A percentile compares a stretch with the other conserved stretches of the same genome.
Conservation (phyloP, 1,140 invertebrate genomes). For the Anagrus nilaparvatae region DNA sequence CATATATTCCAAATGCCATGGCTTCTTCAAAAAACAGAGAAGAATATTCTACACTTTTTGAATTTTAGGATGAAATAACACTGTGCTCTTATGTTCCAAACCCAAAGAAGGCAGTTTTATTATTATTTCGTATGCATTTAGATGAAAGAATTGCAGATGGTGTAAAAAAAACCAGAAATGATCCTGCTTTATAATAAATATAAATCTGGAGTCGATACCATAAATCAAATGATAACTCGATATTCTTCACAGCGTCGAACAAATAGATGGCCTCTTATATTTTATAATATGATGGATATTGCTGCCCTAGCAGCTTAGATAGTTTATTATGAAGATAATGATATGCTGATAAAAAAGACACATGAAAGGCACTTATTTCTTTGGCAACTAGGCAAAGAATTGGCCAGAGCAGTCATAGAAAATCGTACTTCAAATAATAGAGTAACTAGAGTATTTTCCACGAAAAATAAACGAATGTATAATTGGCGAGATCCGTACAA, state of each 20-base stretch:
- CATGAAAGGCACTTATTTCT: constrained; percentile 10
- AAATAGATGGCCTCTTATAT: constrained; percentile 45
- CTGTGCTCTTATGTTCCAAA: constrained; percentile 24
- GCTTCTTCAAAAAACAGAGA: too few relatives aligned
- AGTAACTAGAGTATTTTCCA: constrained; percentile 8
- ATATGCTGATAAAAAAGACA: constrained; percentile 8
- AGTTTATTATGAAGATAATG: constrained; percentile 16
- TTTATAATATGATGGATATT: constrained; percentile 42
- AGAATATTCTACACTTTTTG: constrained; percentile 20
- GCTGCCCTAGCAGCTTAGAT: constrained; percentile 25
- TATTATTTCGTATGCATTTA: constrained; percentile 22
- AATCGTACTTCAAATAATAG: not conserved
- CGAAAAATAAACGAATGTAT: constrained; percentile 8
- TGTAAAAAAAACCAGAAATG: constrained; percentile 29
- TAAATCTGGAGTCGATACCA: constrained; percentile 36
- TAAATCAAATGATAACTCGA: constrained; percentile 39
- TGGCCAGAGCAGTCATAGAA: constrained; percentile 12
- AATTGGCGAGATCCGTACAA: not conserved
- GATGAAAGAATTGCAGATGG: too few relatives aligned
- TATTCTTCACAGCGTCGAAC: constrained; percentile 40
- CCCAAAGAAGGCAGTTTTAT: constrained; percentile 20
- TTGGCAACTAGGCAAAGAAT: constrained; percentile 10
- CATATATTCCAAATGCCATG: constrained; percentile 23
- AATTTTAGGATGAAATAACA: constrained; percentile 21
- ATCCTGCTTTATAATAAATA: too few relatives aligned